A percentile compares a stretch with the other conserved stretches of the same genome.
These are phyloP conservation scores for Pteruthius melanotis DNA, from an alignment of 2,113 vertebrate genomes.

Conservation along the genomic window DNA sequence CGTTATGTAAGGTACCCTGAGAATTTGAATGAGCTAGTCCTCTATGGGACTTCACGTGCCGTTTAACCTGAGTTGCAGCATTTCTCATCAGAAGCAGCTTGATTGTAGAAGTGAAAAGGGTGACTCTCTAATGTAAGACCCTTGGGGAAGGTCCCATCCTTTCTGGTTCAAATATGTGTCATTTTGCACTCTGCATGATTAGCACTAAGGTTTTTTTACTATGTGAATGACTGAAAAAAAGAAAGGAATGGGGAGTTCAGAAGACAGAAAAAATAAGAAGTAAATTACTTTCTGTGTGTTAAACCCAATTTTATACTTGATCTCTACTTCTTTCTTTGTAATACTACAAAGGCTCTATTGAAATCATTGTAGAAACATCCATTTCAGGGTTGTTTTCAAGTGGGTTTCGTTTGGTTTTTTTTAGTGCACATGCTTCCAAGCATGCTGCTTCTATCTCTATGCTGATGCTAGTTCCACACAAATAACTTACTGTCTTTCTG, in stretches of 20 bases:
- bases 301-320: neutral
- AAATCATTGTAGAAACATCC: neutral
- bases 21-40: neutral
- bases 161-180: neutral
- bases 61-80: neutral
- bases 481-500: slow-evolving; percentile 18
- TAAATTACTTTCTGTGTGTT: neutral
- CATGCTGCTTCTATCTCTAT: neutral
- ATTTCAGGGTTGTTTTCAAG: neutral
- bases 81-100: neutral
- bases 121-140: neutral
- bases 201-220: neutral
- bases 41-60: neutral
- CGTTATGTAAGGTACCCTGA: neutral
- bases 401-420: neutral
- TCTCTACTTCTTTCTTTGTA: neutral
- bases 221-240: neutral
- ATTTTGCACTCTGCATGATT: neutral
- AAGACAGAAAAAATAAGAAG: neutral
- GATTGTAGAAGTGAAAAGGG: neutral
- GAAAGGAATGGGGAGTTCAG: neutral
- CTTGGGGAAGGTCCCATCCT: neutral
- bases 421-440: neutral
- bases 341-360: neutral
- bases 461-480: neutral